Evolutionary conservation across 2,113 vertebrate species (phyloP).

Genomic region (Oncorhynchus masou): DNA sequence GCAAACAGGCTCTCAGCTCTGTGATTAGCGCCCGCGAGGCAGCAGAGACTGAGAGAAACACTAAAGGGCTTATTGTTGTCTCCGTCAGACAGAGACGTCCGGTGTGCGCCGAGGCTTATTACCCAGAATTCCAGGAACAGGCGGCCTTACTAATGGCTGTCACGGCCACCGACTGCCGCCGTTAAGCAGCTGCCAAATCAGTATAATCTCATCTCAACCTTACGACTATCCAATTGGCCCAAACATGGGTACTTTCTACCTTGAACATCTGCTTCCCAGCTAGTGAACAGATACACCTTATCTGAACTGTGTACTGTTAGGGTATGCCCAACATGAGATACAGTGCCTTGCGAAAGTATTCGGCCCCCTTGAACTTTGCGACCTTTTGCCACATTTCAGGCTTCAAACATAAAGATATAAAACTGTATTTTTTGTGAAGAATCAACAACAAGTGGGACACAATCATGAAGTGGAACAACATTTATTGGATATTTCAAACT

Average conservation of each 20-base stretch:
- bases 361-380: too few species aligned
- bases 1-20: background rate
- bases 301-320: slow-evolving; percentile 2
- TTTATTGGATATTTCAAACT: too few species aligned
- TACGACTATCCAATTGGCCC: slow-evolving; percentile 22
- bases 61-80: slow-evolving; percentile 40
- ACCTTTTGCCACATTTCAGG: too few species aligned
- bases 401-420: too few species aligned
- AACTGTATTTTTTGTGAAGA: too few species aligned
- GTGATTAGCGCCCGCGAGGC: slow-evolving; percentile 30
- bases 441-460: too few species aligned
- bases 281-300: background rate
- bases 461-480: too few species aligned
- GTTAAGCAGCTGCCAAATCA: slow-evolving; percentile 51
- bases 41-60: background rate
- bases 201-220: slow-evolving; percentile 45
- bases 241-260: slow-evolving; percentile 41
- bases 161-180: slow-evolving; percentile 6
- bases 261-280: slow-evolving; percentile 16
- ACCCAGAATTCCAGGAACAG: slow-evolving; percentile 40
- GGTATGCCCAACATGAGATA: slow-evolving; percentile 2
- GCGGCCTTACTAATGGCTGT: background rate
- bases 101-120: slow-evolving; percentile 49
- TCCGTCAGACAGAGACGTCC: slow-evolving; percentile 52
- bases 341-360: too few species aligned